Percentiles rank a stretch among this genome's conserved stretches.
Evolutionary conservation across 1,140 invertebrate genomes (phyloP).

Genomic region (Pomacea maculata): DNA sequence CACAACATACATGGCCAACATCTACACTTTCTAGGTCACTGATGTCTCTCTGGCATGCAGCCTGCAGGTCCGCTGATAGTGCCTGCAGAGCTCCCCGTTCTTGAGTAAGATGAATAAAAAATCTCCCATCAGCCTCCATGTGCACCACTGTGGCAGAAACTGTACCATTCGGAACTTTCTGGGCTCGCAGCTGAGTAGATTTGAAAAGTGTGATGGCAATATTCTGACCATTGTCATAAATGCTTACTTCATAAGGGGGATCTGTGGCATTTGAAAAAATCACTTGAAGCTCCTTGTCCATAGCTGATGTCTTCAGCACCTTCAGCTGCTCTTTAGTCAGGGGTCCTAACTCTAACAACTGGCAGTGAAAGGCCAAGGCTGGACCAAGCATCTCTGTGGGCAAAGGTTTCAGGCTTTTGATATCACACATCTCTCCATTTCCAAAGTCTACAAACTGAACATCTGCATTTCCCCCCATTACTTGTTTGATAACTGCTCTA

Average conservation of each 20-base stretch:
- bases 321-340: constrained; percentile 23
- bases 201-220: constrained; percentile 10
- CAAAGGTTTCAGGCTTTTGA: constrained; percentile 26
- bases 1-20: constrained; percentile 74
- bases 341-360: constrained; percentile 25
- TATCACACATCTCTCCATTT: constrained; percentile 54
- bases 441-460: constrained; percentile 80
- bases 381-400: constrained; percentile 21
- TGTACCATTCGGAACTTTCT: constrained; percentile 25
- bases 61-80: constrained; percentile 29
- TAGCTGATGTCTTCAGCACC: constrained; percentile 36
- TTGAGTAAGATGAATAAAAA: constrained; percentile 66
- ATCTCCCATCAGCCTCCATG: constrained; percentile 58
- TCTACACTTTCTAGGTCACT: constrained; percentile 9
- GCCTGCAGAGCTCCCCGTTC: constrained; percentile 33
- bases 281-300: constrained; percentile 42
- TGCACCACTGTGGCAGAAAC: constrained; percentile 42
- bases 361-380: constrained; percentile 30
- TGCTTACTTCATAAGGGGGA: constrained; percentile 30
- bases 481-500: constrained; percentile 73
- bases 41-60: constrained; percentile 2
- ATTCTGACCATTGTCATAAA: constrained; percentile 24
- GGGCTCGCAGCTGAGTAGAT: neutral
- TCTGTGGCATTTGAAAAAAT: constrained; percentile 28
- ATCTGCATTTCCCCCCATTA: constrained; percentile 70